Evolutionary conservation across 1,140 invertebrate genomes (phyloP).

Genomic region (Meloidogyne exigua): DNA sequence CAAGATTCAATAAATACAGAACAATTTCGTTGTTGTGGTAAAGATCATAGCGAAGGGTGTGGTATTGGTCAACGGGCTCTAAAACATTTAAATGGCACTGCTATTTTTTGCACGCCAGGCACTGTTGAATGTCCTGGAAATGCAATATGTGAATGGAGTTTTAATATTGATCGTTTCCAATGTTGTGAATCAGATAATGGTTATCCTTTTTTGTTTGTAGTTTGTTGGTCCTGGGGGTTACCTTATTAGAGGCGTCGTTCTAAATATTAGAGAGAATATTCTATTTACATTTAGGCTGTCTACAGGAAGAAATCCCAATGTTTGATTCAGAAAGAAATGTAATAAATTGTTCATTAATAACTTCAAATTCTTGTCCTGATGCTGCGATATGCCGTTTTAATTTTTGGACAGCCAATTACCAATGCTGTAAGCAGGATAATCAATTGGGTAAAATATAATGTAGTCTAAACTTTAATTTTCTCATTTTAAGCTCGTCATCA

Average conservation of each 20-base stretch:
- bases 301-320: constrained; percentile 27
- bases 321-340: constrained; percentile 23
- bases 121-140: constrained; percentile 37
- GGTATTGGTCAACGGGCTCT: constrained; percentile 44
- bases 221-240: too few relatives aligned
- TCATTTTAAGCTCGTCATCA: neutral
- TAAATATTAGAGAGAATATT: too few relatives aligned
- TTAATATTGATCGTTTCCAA: constrained; percentile 52
- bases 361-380: constrained; percentile 31
- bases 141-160: constrained; percentile 52
- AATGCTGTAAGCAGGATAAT: constrained; percentile 37
- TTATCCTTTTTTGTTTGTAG: neutral
- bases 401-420: constrained; percentile 50
- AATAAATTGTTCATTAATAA: constrained; percentile 32
- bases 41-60: constrained; percentile 53
- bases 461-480: neutral
- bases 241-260: too few relatives aligned
- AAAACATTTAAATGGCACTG: constrained; percentile 33
- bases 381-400: constrained; percentile 46
- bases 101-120: constrained; percentile 41
- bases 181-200: constrained; percentile 56
- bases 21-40: constrained; percentile 32
- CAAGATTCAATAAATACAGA: constrained; percentile 34
- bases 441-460: neutral
- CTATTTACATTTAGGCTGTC: constrained; percentile 52